These are phyloP conservation scores for Timandra comae DNA, from an alignment of 2,888 invertebrate genomes.

Conservation along the genomic window DNA sequence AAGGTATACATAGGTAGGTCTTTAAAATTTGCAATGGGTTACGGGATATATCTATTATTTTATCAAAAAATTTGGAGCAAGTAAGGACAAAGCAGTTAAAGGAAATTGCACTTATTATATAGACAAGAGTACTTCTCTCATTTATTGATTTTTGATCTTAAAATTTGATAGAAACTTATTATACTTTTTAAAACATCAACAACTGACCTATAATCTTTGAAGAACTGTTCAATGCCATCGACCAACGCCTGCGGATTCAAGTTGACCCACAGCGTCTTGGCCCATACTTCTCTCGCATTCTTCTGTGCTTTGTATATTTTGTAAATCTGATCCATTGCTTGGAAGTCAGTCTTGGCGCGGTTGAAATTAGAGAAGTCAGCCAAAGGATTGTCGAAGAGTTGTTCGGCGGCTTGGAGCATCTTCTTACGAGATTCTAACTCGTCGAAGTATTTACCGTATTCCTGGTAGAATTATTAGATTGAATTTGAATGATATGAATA, in stretches of 20 bases:
- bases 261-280: conserved; percentile 91
- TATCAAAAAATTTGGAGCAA: no score
- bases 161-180: no score
- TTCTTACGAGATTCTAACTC: conserved; percentile 80
- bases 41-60: no score
- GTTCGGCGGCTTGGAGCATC: conserved; percentile 80
- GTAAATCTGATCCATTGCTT: conserved; percentile 83
- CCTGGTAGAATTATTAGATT: no score
- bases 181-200: no score
- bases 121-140: no score
- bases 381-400: conserved; percentile 90
- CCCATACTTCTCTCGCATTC: conserved; percentile 86
- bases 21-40: background rate
- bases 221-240: conserved; percentile 90
- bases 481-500: conserved; percentile 23
- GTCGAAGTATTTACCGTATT: conserved; percentile 80
- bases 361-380: conserved; percentile 88
- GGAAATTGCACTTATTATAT: no score
- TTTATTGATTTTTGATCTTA: no score
- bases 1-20: background rate
- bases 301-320: conserved; percentile 87
- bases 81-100: no score
- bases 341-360: conserved; percentile 78
- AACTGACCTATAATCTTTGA: conserved; percentile 82
- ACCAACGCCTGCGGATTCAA: conserved; percentile 89